Conservation (phyloP, 2,113 vertebrate species). For the Cathartes aura region DNA sequence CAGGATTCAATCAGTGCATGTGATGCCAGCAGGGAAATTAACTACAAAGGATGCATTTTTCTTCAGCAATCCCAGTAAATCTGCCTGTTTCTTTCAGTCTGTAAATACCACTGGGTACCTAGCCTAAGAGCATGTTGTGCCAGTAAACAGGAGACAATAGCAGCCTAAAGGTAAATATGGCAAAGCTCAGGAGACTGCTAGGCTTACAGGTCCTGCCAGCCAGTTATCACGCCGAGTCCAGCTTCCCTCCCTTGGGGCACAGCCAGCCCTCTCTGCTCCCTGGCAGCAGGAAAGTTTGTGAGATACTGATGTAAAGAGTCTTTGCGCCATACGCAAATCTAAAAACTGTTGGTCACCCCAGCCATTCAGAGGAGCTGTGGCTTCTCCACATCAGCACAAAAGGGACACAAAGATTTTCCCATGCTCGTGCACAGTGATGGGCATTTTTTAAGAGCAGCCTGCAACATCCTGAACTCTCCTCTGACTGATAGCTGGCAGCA, state of each 20-base stretch:
- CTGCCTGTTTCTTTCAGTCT: neutral
- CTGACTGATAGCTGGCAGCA: neutral
- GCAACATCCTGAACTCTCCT: neutral
- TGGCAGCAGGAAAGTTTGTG: neutral
- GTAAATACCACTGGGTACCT: neutral
- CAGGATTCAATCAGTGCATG: neutral
- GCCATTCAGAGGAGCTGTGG: neutral
- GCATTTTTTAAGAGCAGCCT: neutral
- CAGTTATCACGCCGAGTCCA: fast-evolving
- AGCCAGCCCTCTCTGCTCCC: neutral
- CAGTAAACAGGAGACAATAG: neutral
- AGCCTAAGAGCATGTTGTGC: neutral
- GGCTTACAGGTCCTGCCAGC: neutral
- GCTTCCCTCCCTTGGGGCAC: neutral
- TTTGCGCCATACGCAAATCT: neutral
- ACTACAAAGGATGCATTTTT: neutral
- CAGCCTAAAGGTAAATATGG: neutral
- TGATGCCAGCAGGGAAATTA: neutral
- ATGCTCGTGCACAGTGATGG: fast-evolving
- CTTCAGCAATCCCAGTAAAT: neutral
- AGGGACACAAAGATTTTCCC: neutral
- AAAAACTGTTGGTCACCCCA: neutral
- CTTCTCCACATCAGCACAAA: neutral
- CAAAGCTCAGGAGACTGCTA: neutral
- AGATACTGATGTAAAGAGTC: neutral